These are phyloP conservation scores for Lasioglossum baleicum DNA, from an alignment of 1,140 invertebrate genomes.

Conservation along the genomic window DNA sequence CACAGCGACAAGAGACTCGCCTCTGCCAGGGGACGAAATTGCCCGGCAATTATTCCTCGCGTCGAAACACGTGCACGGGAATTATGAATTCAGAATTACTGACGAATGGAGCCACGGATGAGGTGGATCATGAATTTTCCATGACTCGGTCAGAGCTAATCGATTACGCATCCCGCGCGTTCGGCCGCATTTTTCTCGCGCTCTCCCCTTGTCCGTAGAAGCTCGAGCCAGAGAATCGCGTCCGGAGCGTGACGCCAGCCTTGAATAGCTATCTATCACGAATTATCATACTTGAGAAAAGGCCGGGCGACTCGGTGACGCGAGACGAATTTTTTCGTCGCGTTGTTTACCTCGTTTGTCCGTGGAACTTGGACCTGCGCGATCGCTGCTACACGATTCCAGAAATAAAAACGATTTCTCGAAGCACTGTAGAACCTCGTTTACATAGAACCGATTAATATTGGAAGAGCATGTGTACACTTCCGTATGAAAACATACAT, in stretches of 20 bases:
- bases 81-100: not conserved
- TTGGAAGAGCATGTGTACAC: too few species aligned
- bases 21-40: not conserved
- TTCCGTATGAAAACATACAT: too few species aligned
- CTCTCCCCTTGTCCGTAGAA: constrained; percentile 36
- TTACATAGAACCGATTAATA: too few species aligned
- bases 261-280: constrained; percentile 43
- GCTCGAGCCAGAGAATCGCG: constrained; percentile 28
- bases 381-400: too few species aligned
- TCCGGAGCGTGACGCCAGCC: constrained; percentile 37
- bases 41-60: constrained; percentile 1
- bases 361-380: too few species aligned
- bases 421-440: too few species aligned
- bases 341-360: too few species aligned
- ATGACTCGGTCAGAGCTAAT: constrained; percentile 33
- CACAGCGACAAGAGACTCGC: too few species aligned
- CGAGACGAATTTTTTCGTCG: constrained; percentile 44
- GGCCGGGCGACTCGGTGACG: not conserved
- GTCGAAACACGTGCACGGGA: not conserved
- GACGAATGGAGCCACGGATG: not conserved
- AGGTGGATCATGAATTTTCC: constrained; percentile 16
- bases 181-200: constrained; percentile 40
- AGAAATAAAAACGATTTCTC: too few species aligned
- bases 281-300: constrained; percentile 61
- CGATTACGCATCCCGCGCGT: constrained; percentile 45